Evolutionary conservation across 1,140 invertebrate genomes (phyloP).

Genomic region (Sarcophaga bullata): DNA sequence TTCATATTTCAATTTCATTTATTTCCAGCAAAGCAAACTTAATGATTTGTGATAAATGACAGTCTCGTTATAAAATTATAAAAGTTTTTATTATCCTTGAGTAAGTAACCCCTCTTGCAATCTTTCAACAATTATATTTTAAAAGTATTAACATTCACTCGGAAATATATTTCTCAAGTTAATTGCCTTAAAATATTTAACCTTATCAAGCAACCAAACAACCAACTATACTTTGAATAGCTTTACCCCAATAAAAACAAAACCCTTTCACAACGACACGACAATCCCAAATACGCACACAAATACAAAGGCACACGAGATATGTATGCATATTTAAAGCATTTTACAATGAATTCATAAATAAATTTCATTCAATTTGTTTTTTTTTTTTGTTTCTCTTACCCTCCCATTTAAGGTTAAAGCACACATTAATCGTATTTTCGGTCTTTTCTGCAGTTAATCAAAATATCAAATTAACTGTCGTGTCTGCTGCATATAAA

Average conservation of each 20-base stretch:
- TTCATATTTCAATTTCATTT: too few species aligned
- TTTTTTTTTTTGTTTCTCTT: too few species aligned
- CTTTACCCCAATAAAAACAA: background rate
- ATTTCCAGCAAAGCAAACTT: too few species aligned
- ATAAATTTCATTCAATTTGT: background rate
- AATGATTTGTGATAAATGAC: too few species aligned
- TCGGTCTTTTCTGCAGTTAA: constrained; percentile 57
- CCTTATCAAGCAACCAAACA: background rate
- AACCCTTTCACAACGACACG: background rate
- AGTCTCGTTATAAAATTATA: too few species aligned
- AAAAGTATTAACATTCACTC: background rate
- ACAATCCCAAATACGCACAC: background rate
- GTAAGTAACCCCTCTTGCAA: too few species aligned
- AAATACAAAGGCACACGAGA: background rate
- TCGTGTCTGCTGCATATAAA: constrained; percentile 64
- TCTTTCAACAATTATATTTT: background rate
- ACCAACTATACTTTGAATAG: background rate
- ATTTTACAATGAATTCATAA: background rate
- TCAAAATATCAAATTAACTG: constrained; percentile 65
- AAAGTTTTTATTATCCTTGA: too few species aligned
- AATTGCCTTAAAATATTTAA: constrained; percentile 5
- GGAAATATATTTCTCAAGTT: background rate
- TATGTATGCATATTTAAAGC: too few species aligned
- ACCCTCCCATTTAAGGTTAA: constrained; percentile 24
- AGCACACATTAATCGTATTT: constrained; percentile 30